Conservation (phyloP, 2,888 invertebrate genomes). For the Epinotia bilunana region DNA sequence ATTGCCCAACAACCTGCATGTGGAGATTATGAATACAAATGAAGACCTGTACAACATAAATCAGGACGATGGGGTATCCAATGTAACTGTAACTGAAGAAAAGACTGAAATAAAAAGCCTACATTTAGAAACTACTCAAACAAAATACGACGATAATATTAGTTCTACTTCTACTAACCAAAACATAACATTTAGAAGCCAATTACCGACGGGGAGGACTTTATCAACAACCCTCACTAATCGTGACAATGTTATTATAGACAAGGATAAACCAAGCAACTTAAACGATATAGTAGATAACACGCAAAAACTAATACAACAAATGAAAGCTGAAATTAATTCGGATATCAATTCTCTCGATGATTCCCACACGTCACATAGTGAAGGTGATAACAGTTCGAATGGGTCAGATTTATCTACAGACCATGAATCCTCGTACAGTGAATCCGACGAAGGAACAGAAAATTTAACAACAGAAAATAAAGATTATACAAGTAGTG, state of each 20-base stretch:
- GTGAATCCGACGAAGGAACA: constrained; percentile 71
- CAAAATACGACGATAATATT: neutral
- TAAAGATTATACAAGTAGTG: constrained; percentile 63
- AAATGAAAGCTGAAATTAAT: constrained; percentile 87
- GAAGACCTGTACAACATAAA: neutral
- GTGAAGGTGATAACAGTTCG: constrained; percentile 72
- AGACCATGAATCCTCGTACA: constrained; percentile 80
- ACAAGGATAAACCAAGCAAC: constrained; percentile 67
- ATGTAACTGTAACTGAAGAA: neutral
- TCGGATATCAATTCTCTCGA: constrained; percentile 83
- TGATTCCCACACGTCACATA: constrained; percentile 74
- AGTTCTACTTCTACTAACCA: constrained; percentile 4
- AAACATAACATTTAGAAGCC: constrained; percentile 20
- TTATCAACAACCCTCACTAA: neutral
- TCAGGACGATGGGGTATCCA: neutral
- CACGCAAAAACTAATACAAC: constrained; percentile 86
- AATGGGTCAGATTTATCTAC: constrained; percentile 61
- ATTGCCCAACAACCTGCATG: neutral
- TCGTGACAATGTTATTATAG: constrained; percentile 21
- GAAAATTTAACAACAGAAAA: constrained; percentile 74
- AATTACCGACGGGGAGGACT: constrained; percentile 9
- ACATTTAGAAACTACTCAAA: neutral
- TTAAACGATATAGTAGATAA: constrained; percentile 84
- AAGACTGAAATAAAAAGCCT: neutral
- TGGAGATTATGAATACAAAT: neutral